These are phyloP conservation scores for Crocidura indochinensis DNA, from an alignment of 2,797 vertebrate genomes.

Conservation along the genomic window DNA sequence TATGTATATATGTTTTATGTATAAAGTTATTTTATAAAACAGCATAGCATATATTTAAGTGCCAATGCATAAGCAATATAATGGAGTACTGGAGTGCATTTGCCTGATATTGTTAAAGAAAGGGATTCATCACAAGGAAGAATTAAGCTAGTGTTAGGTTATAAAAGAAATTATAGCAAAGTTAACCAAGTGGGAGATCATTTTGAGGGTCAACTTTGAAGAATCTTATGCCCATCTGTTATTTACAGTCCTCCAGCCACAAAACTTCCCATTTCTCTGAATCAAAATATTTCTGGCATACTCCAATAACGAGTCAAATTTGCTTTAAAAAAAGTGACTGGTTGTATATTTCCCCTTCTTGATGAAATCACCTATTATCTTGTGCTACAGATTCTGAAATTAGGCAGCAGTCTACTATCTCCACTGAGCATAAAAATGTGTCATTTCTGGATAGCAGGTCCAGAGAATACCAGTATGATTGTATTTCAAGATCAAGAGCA, in stretches of 20 bases:
- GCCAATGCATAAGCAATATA: too few species aligned
- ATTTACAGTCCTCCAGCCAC: background rate
- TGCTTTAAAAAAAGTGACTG: background rate
- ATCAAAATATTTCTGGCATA: slow-evolving; percentile 20
- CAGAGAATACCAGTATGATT: background rate
- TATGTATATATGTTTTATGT: too few species aligned
- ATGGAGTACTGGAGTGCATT: too few species aligned
- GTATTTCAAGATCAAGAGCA: too few species aligned
- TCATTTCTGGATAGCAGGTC: background rate
- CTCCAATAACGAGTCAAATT: background rate
- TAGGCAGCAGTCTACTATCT: background rate
- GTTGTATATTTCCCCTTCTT: background rate
- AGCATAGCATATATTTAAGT: too few species aligned
- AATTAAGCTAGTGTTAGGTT: background rate
- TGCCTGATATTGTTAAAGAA: background rate
- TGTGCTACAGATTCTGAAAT: background rate
- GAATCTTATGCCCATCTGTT: background rate
- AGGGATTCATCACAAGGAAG: background rate
- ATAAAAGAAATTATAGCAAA: background rate
- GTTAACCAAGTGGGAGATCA: background rate
- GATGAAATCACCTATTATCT: background rate
- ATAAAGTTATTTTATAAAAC: too few species aligned
- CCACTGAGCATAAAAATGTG: background rate
- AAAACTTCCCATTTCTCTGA: background rate
- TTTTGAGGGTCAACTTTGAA: background rate